Evolutionary conservation across 2,797 vertebrate species (phyloP), one percentile per base, ranked within the genome.

Genomic region (Mormyrops attenuatus): DNA sequence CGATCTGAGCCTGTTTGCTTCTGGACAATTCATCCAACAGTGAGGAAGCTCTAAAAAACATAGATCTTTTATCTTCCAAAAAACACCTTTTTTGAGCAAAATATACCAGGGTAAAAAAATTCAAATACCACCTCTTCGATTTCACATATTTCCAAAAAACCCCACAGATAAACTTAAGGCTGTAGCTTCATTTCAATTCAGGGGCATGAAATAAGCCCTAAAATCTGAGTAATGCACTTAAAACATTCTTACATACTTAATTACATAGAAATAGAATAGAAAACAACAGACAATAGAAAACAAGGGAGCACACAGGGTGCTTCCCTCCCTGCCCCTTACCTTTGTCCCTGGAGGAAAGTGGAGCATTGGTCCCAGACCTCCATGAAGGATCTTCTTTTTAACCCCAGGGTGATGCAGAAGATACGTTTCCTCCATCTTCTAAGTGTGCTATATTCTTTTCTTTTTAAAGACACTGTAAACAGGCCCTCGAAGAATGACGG

Each of bases 321-420:
- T 1, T 0, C 22, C 22, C 8, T 17, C 73, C 17, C 34, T 2
- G 5, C 8, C 22, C 0, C n/a, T 90, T 96, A 97, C 97, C 96
- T 97, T 98, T 82, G 97, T 96, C 49, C 97, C 97, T 53, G 96
- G 95, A 90, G 96, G 95, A 88, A 97, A 94, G 91, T 97, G 95
- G 0, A 96, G 97, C 91, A 97, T 87, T 0, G 94, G 93, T 57
- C 97, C 97, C 5, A 0, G 93, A 50, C 97, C 97, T 93, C 97
- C 97, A 0, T 96, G 93, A 47, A 98, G 94, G 90, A 98, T 97
- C 95, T 95, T 97, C 95, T 98, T 98, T 92, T 91, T 97, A 88
- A 97, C 96, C n/a, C 97, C 97, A 50, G 95, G 95, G 92, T 96
- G 92, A 0, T 96, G 96, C 69, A 96, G 93, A 87, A 97, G 94